These are phyloP conservation scores for Aleiodes leptofemur DNA, from an alignment of 2,888 invertebrate species.

Conservation along the genomic window DNA sequence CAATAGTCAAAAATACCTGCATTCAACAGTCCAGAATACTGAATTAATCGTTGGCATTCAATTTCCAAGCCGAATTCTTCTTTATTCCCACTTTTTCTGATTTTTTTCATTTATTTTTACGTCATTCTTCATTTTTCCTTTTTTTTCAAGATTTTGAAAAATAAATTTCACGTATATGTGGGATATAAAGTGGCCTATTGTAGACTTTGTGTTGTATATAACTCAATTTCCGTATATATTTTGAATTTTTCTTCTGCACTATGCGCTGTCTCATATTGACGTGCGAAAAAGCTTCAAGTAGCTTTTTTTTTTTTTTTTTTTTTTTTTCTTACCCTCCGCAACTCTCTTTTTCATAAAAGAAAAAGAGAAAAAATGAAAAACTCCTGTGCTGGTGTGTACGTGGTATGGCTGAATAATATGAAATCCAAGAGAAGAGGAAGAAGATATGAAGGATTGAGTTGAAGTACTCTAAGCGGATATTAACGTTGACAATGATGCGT, in stretches of 20 bases:
- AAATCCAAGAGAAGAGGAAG: not conserved
- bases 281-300: constrained; percentile 32
- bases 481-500: constrained; percentile 27
- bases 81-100: not conserved
- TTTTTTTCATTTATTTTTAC: not conserved
- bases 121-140: not conserved
- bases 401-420: constrained; percentile 29
- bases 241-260: constrained; percentile 12
- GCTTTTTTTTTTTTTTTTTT: not conserved
- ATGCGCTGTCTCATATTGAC: constrained; percentile 24
- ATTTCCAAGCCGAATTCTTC: not conserved
- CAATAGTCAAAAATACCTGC: constrained; percentile 8
- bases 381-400: not conserved
- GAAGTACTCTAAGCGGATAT: constrained; percentile 14
- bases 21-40: not conserved
- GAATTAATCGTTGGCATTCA: constrained; percentile 2
- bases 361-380: not conserved
- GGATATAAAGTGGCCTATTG: constrained; percentile 30
- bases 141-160: constrained; percentile 2
- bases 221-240: constrained; percentile 28
- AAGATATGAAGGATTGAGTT: constrained; percentile 28
- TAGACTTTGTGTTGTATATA: constrained; percentile 26
- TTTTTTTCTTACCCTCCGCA: not conserved
- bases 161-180: constrained; percentile 24
- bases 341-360: constrained; percentile 7